Evolutionary conservation across 2,888 invertebrate genomes (phyloP), one percentile per base, ranked within the genome.

Genomic region (Polyommatus icarus): DNA sequence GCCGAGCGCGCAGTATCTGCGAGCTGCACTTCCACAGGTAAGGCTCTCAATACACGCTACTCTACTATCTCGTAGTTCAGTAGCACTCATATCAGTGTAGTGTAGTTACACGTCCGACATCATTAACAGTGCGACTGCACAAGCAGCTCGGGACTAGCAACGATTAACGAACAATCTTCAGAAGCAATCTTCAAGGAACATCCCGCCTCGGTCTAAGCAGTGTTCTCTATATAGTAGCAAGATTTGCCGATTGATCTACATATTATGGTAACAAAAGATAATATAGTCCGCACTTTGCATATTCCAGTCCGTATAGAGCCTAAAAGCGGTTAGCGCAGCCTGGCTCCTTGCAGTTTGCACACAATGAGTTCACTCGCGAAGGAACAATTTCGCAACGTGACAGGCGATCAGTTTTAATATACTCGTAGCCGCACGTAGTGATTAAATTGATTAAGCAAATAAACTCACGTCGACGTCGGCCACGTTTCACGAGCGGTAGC

Each of bases 371-470:
- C 71, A 72, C 72, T 40, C 72, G 72, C 32, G 46, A 32, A 40
- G 76, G 24, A 57, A 72, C 80, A 81, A 79, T 79, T 78, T 79
- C 24, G 77, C 80, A 73, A 36, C 78, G 76, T 15, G 59, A 24
- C 73, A 77, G 76, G 57, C 61, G 67, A 73, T 40, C 77, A 76
- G 46, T 76, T 78, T 78, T 61, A 79, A 79, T 77, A 77, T 76
- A 76, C 76, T 61, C 24, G 61, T 61, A 61, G 76, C 77, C 54
- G 29, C 77, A 57, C 57, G 76, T 78, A 79, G 80, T 79, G 81
- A 82, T 80, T 61, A 61, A 81, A 80, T 80, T 82, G 81, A 83
- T 83, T 80, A 79, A 82, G 81, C 79, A 78, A 79, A 79, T 78
- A 83, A 80, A 76, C 79, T 61, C 24, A 24, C 61, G 24, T 12